Base-by-base conservation (phyloP, 2,113 vertebrate genomes). In the Antigone vipio region DNA sequence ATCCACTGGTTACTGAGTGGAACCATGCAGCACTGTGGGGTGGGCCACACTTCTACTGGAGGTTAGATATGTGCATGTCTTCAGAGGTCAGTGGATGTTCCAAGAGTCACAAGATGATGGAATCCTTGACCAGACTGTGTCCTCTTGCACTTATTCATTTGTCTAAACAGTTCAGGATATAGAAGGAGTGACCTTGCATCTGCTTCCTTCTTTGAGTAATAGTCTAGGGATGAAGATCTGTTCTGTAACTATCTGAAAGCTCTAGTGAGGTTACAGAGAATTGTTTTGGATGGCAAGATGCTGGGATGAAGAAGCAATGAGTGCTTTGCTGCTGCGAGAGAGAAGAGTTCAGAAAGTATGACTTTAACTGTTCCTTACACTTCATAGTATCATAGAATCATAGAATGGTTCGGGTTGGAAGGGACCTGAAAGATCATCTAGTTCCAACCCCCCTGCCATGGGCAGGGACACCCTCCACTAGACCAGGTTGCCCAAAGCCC, bases 11-110 rank as follows among this genome's bases (percentile, higher is more conserved):
- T 75, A 45, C 47, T 32, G 53, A 38, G 9, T 44, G 47, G 85
- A 59, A 64, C 23, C 62, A 14, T 0, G 2, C 15, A n/a, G 47
- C 15, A 2, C 10, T 18, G 0, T 7, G 24, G 11, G 21, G 11
- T n/a, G 17, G 27, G 8, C 22, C 15, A 15, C 49, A 38, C 32
- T 78, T 56, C 55, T 89, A 2, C 77, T 42, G 27, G 29, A 74
- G 23, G 24, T 62, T 85, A 71, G 27, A 5, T 34, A 50, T 63
- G 11, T 18, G 21, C 49, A 26, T 6, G 1, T 38, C 15, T 85
- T 63, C 38, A 56, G 40, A 71, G 35, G 27, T 47, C 60, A 72
- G 8, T 22, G 44, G 11, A 3, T 67, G 32, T 59, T 79, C 45
- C 38, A 72, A 35, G 52, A 91, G 34, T 50, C 73, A 89, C 27